Evolutionary conservation across 2,888 invertebrate species (phyloP), one percentile per base, ranked within the genome.

Genomic region (Epinotia nisella): DNA sequence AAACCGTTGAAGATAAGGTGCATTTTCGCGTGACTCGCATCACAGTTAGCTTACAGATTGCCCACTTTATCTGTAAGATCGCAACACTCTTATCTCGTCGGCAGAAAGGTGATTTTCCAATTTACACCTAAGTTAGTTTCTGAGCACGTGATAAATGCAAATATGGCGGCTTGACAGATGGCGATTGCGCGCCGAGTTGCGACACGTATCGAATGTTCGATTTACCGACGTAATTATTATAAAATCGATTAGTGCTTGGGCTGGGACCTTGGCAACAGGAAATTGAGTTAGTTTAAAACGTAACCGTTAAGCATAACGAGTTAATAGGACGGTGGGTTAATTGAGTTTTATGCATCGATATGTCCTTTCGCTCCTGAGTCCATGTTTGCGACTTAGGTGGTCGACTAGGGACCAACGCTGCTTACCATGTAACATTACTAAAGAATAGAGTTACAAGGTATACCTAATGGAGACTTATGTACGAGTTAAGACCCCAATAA

Each of bases 181-280:
- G 70, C 73, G 70, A 70, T 76, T 71, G 70, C 73, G 74, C 75
- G 75, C 71, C 74, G 67, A 51, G 75, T 78, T 77, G 76, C 78
- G 75, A 78, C 76, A 78, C 61, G 71, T 56, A 75, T 75, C 74
- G 75, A 76, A 77, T 74, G 70, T 73, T 76, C 70, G 67, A 68
- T 72, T 71, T 65, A 71, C 71, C 67, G 55, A 62, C 72, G 72
- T 72, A 72, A 72, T 72, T 72, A 72, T 72, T 72, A 59, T 66
- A 53, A 24, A 65, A 68, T 62, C 62, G 67, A 68, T 68, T 72
- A 68, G 61, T 45, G 55, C 67, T 68, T 62, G 67, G 71, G 55
- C 60, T 64, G 35, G 49, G 61, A 72, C 72, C 72, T 72, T 72
- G 72, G 72, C 29, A 61, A 53, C 72, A 72, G 72, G 72, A 72